Base-by-base conservation (phyloP, 2,113 vertebrate species). In the Osmerus mordax region DNA sequence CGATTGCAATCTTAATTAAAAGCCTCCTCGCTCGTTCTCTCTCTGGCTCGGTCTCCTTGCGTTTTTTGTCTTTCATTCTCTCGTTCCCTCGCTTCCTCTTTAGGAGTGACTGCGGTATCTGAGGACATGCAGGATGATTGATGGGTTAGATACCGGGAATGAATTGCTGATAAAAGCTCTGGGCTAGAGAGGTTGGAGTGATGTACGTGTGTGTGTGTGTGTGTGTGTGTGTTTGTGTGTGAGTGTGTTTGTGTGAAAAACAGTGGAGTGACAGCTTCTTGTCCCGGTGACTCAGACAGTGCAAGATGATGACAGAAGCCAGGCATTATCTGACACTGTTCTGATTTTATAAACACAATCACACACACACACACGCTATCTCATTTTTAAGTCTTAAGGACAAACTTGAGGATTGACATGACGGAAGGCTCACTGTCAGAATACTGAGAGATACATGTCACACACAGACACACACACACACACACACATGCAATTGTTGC, bases 1-100 rank as follows among this genome's bases (percentile, higher is more conserved):
- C 71, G 84, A 87, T 89, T 83, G 70, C 70, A 70, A 90, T 90
- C 87, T 88, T 87, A 89, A 90, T 90, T 87, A 87, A 90, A 86
- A 83, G 64, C 29, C 25, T 16, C 51, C 7, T 65, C 23, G 14
- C 14, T 25, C 60, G 3, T 16, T 28, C 60, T 25, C 60, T 25
- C 60, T 14, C 55, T 9, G 16, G 7, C 41, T 47, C 29, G 18
- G 23, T 65, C 47, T 53, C 23, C 16, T 8, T 53, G 51, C 32
- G 61, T 72, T 2, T 58, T 19, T 19, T 56, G 23, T 71, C 69
- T 52, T 60, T 81, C 76, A 52, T 73, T 73, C 72, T 69, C 73
- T 69, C 75, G 36, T 66, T 81, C 77, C 56, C 67, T 29, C 75
- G 32, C 82, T 81, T 73, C 70, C 16, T 63, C 71, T 87, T 83